A percentile compares a stretch with the other conserved stretches of the same genome.
phyloP scores from a whole-genome alignment of 2,888 invertebrate genomes.

The Rhingia campestris region DNA sequence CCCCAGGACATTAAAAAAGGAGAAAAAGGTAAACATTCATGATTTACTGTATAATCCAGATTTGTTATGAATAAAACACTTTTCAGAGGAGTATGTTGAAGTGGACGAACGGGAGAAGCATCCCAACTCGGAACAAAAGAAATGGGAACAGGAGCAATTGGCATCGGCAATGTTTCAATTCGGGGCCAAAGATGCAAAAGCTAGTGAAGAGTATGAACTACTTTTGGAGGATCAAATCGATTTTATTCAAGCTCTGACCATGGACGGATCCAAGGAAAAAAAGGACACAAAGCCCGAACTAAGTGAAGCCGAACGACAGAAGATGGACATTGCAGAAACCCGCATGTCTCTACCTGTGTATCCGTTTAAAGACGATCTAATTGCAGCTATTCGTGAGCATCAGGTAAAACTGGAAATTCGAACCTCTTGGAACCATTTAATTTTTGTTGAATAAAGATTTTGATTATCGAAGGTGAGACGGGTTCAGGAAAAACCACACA shows the following conservation, averaged over 20 bases:
- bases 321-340: slow-evolving; percentile 94
- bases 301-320: slow-evolving; percentile 88
- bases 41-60: not conserved
- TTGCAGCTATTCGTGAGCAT: slow-evolving; percentile 94
- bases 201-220: slow-evolving; percentile 93
- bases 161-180: slow-evolving; percentile 95
- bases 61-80: not conserved
- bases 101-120: slow-evolving; percentile 93
- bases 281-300: slow-evolving; percentile 84
- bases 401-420: slow-evolving; percentile 84
- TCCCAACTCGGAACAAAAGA: slow-evolving; percentile 92
- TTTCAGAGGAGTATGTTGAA: slow-evolving; percentile 89
- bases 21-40: slow-evolving; percentile 83
- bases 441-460: slow-evolving; percentile 83
- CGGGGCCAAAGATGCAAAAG: slow-evolving; percentile 93
- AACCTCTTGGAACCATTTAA: not conserved
- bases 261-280: slow-evolving; percentile 87
- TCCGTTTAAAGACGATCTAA: slow-evolving; percentile 94
- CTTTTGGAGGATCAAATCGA: slow-evolving; percentile 98
- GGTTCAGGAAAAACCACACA: slow-evolving; percentile 99
- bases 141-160: slow-evolving; percentile 99
- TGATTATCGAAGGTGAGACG: slow-evolving; percentile 99
- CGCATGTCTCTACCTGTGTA: slow-evolving; percentile 96
- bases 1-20: slow-evolving; percentile 93
- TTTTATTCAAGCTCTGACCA: slow-evolving; percentile 94